Conservation (phyloP, 2,888 invertebrate genomes). For the Aspidiotus rigidus region DNA sequence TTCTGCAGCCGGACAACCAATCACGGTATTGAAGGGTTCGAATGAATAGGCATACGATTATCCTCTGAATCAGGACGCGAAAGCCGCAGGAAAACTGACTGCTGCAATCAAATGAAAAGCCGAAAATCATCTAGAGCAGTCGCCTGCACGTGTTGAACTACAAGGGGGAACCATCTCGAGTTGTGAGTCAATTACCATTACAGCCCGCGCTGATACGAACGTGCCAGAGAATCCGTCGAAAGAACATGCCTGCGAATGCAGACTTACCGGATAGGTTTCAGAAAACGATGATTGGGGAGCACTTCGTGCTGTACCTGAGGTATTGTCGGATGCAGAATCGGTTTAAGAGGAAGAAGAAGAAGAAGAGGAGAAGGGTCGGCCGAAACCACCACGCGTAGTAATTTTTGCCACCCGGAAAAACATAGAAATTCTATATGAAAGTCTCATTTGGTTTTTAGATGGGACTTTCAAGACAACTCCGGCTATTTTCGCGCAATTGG, state of each 20-base stretch:
- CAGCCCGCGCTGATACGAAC: background rate
- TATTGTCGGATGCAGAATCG: background rate
- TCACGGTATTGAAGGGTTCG: background rate
- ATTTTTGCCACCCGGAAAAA: constrained; percentile 6
- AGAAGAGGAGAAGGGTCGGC: background rate
- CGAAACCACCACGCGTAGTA: background rate
- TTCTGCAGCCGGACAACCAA: background rate
- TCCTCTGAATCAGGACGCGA: background rate
- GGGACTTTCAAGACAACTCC: background rate
- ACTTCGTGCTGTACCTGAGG: background rate
- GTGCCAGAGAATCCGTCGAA: background rate
- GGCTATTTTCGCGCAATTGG: background rate
- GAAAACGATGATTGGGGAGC: background rate
- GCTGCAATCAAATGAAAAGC: background rate
- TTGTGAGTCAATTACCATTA: background rate
- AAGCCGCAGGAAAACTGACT: background rate
- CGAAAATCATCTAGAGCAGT: background rate
- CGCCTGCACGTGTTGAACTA: background rate
- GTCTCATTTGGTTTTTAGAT: constrained; percentile 1
- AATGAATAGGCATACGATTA: background rate
- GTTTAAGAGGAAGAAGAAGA: background rate
- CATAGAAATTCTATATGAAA: constrained; percentile 1
- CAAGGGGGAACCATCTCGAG: background rate
- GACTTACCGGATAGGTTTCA: background rate
- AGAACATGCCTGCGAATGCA: background rate